Conservation (phyloP, 2,888 invertebrate species). For the Agonum fuliginosum region DNA sequence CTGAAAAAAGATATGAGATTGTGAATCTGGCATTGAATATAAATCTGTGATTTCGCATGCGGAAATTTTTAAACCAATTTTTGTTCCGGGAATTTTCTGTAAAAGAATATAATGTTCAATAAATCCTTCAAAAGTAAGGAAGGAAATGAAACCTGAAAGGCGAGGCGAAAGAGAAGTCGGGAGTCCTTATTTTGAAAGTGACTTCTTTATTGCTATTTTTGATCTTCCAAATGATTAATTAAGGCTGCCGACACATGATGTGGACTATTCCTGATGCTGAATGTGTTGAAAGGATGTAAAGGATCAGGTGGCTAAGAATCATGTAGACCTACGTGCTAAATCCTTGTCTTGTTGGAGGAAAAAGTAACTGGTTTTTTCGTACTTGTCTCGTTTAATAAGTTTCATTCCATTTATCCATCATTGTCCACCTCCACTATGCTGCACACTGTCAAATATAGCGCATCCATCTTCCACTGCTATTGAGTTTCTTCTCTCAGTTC, state of each 20-base stretch:
- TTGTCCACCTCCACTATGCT: conserved; percentile 26
- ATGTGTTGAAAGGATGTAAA: conserved; percentile 14
- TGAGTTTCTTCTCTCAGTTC: conserved; percentile 20
- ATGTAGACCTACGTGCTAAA: conserved; percentile 3
- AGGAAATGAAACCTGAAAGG: conserved; percentile 24
- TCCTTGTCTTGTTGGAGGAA: conserved; percentile 16
- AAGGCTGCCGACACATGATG: conserved; percentile 19
- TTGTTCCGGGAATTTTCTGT: conserved; percentile 30
- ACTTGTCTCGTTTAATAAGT: conserved; percentile 35
- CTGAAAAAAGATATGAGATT: no score
- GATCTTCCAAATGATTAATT: conserved; percentile 40
- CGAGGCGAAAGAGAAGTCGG: no score
- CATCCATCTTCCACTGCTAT: conserved; percentile 42
- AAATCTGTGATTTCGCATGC: background rate
- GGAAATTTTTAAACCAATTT: conserved; percentile 33
- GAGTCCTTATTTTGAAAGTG: conserved; percentile 10
- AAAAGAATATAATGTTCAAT: conserved; percentile 29
- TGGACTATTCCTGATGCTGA: background rate
- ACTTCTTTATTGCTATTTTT: conserved; percentile 40
- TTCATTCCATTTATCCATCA: conserved; percentile 37
- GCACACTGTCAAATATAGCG: conserved; percentile 49
- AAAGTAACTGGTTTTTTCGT: conserved; percentile 5
- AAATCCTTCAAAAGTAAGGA: conserved; percentile 15
- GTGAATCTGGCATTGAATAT: no score
- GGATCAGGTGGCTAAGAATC: conserved; percentile 33